These are phyloP conservation scores for Polyploca ridens DNA, from an alignment of 2,888 invertebrate genomes.

Conservation along the genomic window DNA sequence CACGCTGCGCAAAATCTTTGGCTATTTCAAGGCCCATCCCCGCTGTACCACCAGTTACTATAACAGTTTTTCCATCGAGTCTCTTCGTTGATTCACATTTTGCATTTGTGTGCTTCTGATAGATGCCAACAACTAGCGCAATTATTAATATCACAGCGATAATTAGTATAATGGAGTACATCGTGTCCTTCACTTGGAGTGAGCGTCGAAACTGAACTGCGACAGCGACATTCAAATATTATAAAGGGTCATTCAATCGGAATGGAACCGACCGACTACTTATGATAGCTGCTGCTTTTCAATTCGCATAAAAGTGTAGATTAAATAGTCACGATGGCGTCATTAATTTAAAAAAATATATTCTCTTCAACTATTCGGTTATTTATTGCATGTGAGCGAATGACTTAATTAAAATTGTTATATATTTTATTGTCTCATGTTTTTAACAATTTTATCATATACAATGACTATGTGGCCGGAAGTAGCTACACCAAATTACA, in stretches of 20 bases:
- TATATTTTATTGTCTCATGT: too few species aligned
- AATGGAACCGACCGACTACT: background rate
- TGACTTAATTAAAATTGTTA: too few species aligned
- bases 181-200: slow-evolving; percentile 15
- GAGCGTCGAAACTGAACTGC: background rate
- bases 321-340: too few species aligned
- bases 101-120: slow-evolving; percentile 43
- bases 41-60: slow-evolving; percentile 64
- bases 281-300: too few species aligned
- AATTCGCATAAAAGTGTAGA: too few species aligned
- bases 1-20: slow-evolving; percentile 57
- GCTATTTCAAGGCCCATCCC: slow-evolving; percentile 67
- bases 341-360: too few species aligned
- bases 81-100: slow-evolving; percentile 35
- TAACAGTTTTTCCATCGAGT: slow-evolving; percentile 35
- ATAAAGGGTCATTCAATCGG: background rate
- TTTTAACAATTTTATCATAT: too few species aligned
- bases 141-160: slow-evolving; percentile 21
- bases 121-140: slow-evolving; percentile 25
- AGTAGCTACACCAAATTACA: too few species aligned
- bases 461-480: too few species aligned
- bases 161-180: slow-evolving; percentile 27
- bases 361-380: too few species aligned
- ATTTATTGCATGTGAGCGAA: too few species aligned
- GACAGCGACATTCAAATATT: background rate